A percentile compares a stretch with the other conserved stretches of the same genome.
phyloP scores from a whole-genome alignment of 1,140 invertebrate species.

The Pectinophora gossypiella region DNA sequence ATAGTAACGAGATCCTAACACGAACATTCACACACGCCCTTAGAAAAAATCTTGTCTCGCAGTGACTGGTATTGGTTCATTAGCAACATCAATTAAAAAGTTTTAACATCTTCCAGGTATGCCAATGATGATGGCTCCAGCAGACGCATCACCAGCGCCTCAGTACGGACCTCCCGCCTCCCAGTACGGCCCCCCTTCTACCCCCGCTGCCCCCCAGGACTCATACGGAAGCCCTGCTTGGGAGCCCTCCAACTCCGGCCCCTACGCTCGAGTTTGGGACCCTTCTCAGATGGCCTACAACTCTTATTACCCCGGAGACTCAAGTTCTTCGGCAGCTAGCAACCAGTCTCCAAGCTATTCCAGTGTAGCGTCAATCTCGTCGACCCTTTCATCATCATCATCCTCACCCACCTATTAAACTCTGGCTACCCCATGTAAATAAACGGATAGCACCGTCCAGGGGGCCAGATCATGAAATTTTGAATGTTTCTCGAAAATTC shows the following conservation, averaged over 20 bases:
- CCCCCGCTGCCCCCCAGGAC: slow-evolving; percentile 79
- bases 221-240: slow-evolving; percentile 80
- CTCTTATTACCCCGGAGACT: slow-evolving; percentile 82
- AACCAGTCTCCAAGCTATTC: slow-evolving; percentile 75
- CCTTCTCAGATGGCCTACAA: slow-evolving; percentile 84
- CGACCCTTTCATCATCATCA: slow-evolving; percentile 46
- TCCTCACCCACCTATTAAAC: slow-evolving; percentile 49
- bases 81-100: not conserved
- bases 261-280: slow-evolving; percentile 85
- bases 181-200: slow-evolving; percentile 78
- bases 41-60: too few species aligned
- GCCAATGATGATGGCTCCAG: slow-evolving; percentile 82
- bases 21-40: too few species aligned
- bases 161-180: slow-evolving; percentile 70
- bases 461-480: not conserved
- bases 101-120: slow-evolving; percentile 78
- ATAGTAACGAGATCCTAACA: too few species aligned
- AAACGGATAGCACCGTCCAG: slow-evolving; percentile 11
- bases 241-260: slow-evolving; percentile 81
- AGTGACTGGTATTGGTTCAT: too few species aligned
- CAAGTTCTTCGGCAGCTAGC: slow-evolving; percentile 70
- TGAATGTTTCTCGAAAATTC: too few species aligned
- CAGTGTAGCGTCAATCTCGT: slow-evolving; percentile 70
- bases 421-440: slow-evolving; percentile 46
- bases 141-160: slow-evolving; percentile 69